Base-by-base conservation (phyloP, 2,888 invertebrate species). In the Agriopis marginaria region DNA sequence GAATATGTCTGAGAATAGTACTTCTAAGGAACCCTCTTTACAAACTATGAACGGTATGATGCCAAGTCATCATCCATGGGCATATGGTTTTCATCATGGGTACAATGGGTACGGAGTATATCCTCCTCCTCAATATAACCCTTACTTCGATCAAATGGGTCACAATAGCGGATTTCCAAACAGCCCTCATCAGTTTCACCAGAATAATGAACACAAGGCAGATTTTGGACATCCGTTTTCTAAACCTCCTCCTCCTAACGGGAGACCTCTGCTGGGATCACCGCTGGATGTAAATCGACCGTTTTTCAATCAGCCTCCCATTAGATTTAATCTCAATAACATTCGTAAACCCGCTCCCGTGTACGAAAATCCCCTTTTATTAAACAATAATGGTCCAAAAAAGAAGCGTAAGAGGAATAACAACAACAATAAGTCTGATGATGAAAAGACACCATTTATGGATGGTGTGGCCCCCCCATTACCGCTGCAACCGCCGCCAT, bases 391-490 rank as follows among this genome's bases (percentile, higher is more conserved):
- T 68, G 95, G 94, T 11, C 94, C 95, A 0, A 97, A 97, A 92
- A 97, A 97, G 91, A 97, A 97, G 85, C 95, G 97, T 63, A 97
- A 97, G 89, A 95, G 96, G 76, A 80, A 78, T 73, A 97, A 96
- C 81, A 96, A 96, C 82, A 95, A 95, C 77, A 95, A 92, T 80
- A 90, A 92, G 62, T 92, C 92, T 77, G 85, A 88, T 70, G 87
- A 89, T 50, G 72, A 71, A 51, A 90, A 90, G 73, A 93, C 92
- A 44, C 90, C 93, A 66, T 73, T 59, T 55, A 66, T 74, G 39
- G 76, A 75, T 76, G 76, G 76, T 68, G 68, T 80, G 53, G 72
- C 82, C 70, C 95, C 96, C 45, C 96, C 96, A 3, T 92, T 95
- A 72, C 95, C 95, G n/a, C 91, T 94, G 44, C 92, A 95, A 74